Evolutionary conservation across 2,113 vertebrate genomes (phyloP).

Genomic region (Ginglymostoma cirratum): DNA sequence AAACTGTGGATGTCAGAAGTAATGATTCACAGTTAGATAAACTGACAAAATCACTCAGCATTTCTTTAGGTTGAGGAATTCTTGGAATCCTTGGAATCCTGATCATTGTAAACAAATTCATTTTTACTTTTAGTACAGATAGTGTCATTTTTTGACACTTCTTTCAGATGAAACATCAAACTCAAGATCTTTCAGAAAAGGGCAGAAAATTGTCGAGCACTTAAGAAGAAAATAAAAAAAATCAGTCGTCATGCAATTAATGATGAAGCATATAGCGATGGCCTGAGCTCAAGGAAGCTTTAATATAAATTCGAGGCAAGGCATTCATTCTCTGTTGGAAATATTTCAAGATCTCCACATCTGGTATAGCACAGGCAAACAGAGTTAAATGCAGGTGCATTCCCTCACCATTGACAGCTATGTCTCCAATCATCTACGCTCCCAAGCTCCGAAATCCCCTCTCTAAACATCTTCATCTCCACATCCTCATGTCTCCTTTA

Average conservation of each 20-base stretch:
- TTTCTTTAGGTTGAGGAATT: slow-evolving; percentile 12
- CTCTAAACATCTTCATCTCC: background rate
- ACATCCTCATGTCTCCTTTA: background rate
- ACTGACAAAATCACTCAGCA: background rate
- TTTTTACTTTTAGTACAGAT: background rate
- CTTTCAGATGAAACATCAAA: background rate
- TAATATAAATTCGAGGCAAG: background rate
- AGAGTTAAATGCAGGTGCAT: background rate
- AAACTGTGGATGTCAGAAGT: background rate
- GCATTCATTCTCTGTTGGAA: background rate
- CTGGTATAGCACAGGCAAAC: background rate
- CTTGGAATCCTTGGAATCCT: background rate
- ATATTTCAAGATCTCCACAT: background rate
- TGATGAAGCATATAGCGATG: background rate
- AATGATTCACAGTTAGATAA: background rate
- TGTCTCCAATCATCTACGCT: background rate
- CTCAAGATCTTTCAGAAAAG: background rate
- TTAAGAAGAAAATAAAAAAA: background rate
- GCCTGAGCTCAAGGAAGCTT: background rate
- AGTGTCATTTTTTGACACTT: background rate
- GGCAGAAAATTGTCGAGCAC: background rate
- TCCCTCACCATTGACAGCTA: background rate
- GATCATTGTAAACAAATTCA: background rate
- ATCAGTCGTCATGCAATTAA: background rate
- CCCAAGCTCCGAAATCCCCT: background rate